These are phyloP conservation scores for Euspilapteryx auroguttella DNA, from an alignment of 2,888 invertebrate genomes.

Conservation along the genomic window DNA sequence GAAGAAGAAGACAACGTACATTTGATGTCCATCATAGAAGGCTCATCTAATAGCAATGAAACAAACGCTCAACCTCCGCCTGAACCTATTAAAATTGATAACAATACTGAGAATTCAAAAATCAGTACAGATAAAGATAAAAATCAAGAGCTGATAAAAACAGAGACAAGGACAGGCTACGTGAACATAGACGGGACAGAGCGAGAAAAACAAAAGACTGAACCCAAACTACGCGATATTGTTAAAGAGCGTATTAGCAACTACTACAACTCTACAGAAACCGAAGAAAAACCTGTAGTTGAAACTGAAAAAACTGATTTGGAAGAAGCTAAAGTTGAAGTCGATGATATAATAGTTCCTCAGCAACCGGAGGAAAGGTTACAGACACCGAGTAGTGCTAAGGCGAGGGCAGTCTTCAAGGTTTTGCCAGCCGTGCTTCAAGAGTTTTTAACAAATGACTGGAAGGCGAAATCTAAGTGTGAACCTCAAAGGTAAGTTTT, in stretches of 20 bases:
- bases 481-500: conserved; percentile 75
- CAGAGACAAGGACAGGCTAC: conserved; percentile 43
- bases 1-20: conserved; percentile 51
- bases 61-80: too few species aligned
- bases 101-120: too few species aligned
- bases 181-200: conserved; percentile 48
- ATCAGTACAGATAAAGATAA: too few species aligned
- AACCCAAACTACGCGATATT: conserved; percentile 26
- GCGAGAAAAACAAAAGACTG: conserved; percentile 33
- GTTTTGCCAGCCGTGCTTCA: conserved; percentile 61
- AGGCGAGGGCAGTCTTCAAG: conserved; percentile 32
- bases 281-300: conserved; percentile 11
- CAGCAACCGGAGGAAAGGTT: conserved; percentile 18
- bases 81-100: too few species aligned
- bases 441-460: conserved; percentile 54
- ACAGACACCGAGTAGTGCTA: conserved; percentile 29
- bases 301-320: conserved; percentile 6
- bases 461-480: conserved; percentile 59
- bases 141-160: conserved; percentile 31
- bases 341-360: conserved; percentile 41
- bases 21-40: conserved; percentile 41
- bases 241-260: conserved; percentile 31
- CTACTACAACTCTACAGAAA: conserved; percentile 20
- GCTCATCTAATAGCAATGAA: conserved; percentile 16
- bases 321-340: conserved; percentile 18